Evolutionary conservation across 2,797 vertebrate genomes (phyloP), one percentile per base, ranked within the genome.

Genomic region (Hydrophis major): DNA sequence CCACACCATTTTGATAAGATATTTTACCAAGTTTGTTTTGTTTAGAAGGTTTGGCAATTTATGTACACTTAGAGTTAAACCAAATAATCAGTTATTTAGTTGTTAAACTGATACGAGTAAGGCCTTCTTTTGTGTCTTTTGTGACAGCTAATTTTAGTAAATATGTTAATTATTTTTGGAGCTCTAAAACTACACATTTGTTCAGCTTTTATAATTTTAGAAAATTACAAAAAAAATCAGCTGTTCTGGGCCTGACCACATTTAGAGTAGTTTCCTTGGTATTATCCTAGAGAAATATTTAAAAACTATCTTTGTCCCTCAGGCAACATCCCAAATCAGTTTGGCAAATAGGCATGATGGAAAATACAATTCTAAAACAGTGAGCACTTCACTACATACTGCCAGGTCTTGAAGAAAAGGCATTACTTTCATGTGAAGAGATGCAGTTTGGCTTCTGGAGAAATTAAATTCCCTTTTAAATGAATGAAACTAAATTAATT

Each of bases 1-100:
- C 42, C 93, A 89, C 87, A 59, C 95, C 93, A 97, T 94, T 63
- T 93, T 96, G 93, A 87, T 94, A 88, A 94, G 94, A 97, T 96
- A 96, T 95, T 96, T 93, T 95, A 94, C 93, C 93, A 95, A 96
- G 93, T 86, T 61, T 97, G 94, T 94, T 96, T 96, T 16, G 96
- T 97, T 69, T 32, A 18, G 6, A 74, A 74, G 37, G 22, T 83
- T 47, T 47, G 3, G 37, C 20, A 83, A 83, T 83, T 42, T 42
- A 42, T 97, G 97, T 16, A 89, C 12, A 25, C 14, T 11, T 56
- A 96, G 95, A 96, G 66, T 88, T 42, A 93, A 83, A 95, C 96
- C 96, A 96, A 96, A 96, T 90, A 90, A 94, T 94, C 92, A 0
- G 0, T 94, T 96, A 95, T 87, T 95, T 96, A 96, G 94, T 93